Evolutionary conservation across 2,888 invertebrate species (phyloP), one percentile per base, ranked within the genome.

Genomic region (Drosophila mimetica): DNA sequence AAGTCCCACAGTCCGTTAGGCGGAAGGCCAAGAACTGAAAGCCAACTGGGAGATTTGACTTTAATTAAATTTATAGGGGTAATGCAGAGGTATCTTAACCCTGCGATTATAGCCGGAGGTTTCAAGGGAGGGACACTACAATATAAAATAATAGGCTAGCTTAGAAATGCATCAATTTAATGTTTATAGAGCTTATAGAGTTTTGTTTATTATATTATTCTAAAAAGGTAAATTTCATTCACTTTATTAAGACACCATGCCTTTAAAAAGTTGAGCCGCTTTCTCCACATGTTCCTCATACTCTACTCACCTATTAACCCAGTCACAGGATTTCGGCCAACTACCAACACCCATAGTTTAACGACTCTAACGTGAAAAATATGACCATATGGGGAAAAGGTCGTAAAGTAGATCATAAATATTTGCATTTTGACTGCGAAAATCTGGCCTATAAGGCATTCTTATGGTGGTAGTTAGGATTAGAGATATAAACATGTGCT

Each of bases 1-100:
- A 65, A 72, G 72, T 72, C 64, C 13, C 72, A 72, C 71, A 64
- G 71, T 48, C 44, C 28, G 66, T 54, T 48, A 55, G 59, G 71
- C 48, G 58, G 69, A 70, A 36, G 64, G 42, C n/a, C 22, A 42
- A 13, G 18, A 41, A 42, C 22, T 28, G 36, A 41, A 50, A n/a
- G 9, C 18, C 32, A 9, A 46, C 37, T 32, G 16, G 16, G 9
- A 20, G 59, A 42, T 36, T 44, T 41, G 58, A 14, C 20, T 34
- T 42, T 58, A 18, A 41, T 59, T 57, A 57, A 59, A 54, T 54
- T 47, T 54, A 47, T 32, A 16, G 48, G 54, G 34, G 36, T 47
- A 28, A 53, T 46, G 28, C 5, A 14, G 9, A 16, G 39, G 18
- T n/a, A 16, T 28, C 25, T 25, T 11, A 20, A 9, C 13, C 2